Evolutionary conservation across 1,140 invertebrate genomes (phyloP).

Genomic region (Drosophila nebulosa): DNA sequence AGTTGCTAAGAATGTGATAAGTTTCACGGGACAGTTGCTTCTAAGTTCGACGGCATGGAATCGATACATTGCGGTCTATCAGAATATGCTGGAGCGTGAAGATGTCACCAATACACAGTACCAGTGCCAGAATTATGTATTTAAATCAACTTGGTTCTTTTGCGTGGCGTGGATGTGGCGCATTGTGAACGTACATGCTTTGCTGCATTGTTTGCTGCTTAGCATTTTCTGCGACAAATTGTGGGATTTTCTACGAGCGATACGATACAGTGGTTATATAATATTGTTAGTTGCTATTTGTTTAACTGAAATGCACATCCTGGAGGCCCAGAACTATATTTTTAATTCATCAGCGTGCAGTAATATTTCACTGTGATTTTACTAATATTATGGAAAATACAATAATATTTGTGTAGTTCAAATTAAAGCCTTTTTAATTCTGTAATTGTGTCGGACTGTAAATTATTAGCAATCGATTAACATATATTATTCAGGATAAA

Average conservation of each 20-base stretch:
- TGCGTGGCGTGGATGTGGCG: slow-evolving; percentile 89
- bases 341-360: slow-evolving; percentile 80
- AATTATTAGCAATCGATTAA: slow-evolving; percentile 17
- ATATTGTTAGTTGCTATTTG: slow-evolving; percentile 83
- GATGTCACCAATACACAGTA: slow-evolving; percentile 82
- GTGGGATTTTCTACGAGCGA: slow-evolving; percentile 86
- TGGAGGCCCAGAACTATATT: slow-evolving; percentile 83
- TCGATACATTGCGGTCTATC: slow-evolving; percentile 89
- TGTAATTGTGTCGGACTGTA: slow-evolving; percentile 30
- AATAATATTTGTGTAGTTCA: slow-evolving; percentile 73
- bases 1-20: slow-evolving; percentile 84
- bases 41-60: slow-evolving; percentile 90
- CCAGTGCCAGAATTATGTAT: slow-evolving; percentile 83
- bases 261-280: slow-evolving; percentile 85
- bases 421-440: slow-evolving; percentile 63
- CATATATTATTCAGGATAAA: not conserved
- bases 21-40: slow-evolving; percentile 86
- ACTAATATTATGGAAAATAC: slow-evolving; percentile 65
- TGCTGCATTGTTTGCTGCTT: slow-evolving; percentile 88
- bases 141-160: slow-evolving; percentile 86
- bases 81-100: slow-evolving; percentile 86
- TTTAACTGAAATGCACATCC: slow-evolving; percentile 84
- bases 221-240: slow-evolving; percentile 91
- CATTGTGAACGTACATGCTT: slow-evolving; percentile 89
- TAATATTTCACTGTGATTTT: slow-evolving; percentile 80